A percentile compares a stretch with the other conserved stretches of the same genome.
Evolutionary conservation across 2,113 vertebrate genomes (phyloP).

Genomic region (Hoplias malabaricus): DNA sequence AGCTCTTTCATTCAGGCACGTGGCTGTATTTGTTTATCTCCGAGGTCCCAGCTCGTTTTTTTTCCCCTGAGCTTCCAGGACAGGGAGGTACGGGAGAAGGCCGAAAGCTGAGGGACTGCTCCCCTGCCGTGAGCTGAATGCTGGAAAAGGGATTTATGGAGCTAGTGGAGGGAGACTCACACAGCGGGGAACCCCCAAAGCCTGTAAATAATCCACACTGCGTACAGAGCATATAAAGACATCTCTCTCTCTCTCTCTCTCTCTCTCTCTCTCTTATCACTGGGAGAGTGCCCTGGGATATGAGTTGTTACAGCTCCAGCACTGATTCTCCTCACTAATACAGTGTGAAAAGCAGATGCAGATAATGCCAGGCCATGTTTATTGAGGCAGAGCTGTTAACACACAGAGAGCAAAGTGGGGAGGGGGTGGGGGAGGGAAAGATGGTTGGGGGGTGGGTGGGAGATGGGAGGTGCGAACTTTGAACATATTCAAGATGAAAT

Average conservation of each 20-base stretch:
- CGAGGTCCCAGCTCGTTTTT: not conserved
- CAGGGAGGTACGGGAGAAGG: not conserved
- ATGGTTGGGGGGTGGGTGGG: not conserved
- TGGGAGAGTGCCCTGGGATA: slow-evolving; percentile 67
- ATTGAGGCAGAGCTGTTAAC: slow-evolving; percentile 62
- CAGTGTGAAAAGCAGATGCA: slow-evolving; percentile 61
- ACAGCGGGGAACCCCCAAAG: slow-evolving; percentile 73
- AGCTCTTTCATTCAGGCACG: not conserved
- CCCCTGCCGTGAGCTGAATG: slow-evolving; percentile 59
- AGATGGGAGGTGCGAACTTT: slow-evolving; percentile 64
- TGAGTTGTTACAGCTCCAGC: slow-evolving; percentile 49
- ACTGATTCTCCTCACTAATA: slow-evolving; percentile 60
- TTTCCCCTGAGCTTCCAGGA: not conserved
- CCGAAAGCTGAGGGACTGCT: not conserved
- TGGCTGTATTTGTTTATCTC: not conserved
- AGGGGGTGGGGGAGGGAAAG: not conserved
- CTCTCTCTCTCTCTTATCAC: slow-evolving; percentile 65
- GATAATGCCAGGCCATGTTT: slow-evolving; percentile 62
- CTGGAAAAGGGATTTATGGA: slow-evolving; percentile 70
- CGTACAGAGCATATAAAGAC: slow-evolving; percentile 70
- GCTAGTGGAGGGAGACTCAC: slow-evolving; percentile 70
- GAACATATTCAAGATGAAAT: slow-evolving; percentile 61
- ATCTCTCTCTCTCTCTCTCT: slow-evolving; percentile 32
- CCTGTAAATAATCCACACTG: slow-evolving; percentile 76
- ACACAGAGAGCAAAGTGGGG: not conserved